Percentiles rank a stretch among this genome's conserved stretches.
Evolutionary conservation across 2,113 vertebrate genomes (phyloP).

Genomic region (Urocitellus parryii): DNA sequence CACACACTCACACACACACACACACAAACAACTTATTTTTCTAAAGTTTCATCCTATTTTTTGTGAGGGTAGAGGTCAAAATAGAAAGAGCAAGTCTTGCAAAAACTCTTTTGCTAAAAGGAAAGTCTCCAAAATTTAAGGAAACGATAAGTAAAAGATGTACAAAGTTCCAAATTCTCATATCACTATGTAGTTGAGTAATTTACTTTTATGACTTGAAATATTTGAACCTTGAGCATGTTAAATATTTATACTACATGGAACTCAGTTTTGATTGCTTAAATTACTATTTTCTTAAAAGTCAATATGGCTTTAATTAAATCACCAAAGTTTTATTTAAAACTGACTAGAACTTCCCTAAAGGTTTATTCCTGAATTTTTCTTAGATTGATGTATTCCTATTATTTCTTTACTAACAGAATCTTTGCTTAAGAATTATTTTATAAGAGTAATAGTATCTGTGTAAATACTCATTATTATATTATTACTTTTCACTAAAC

Average conservation of each 20-base stretch:
- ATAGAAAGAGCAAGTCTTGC: not conserved
- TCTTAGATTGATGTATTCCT: slow-evolving; percentile 19
- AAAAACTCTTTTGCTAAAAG: slow-evolving; percentile 52
- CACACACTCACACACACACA: not conserved
- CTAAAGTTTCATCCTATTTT: not conserved
- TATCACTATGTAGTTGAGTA: slow-evolving; percentile 26
- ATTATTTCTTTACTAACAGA: slow-evolving; percentile 31
- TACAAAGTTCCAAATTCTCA: slow-evolving; percentile 12
- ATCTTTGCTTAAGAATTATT: slow-evolving; percentile 48
- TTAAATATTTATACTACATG: slow-evolving; percentile 64
- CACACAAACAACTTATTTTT: slow-evolving; percentile 37
- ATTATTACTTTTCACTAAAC: slow-evolving; percentile 24
- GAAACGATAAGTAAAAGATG: slow-evolving; percentile 41
- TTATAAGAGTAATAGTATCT: not conserved
- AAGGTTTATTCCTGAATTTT: slow-evolving; percentile 52
- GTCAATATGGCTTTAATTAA: slow-evolving; percentile 48
- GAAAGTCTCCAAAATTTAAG: slow-evolving; percentile 18
- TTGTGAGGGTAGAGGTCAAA: slow-evolving; percentile 58
- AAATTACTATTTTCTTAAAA: slow-evolving; percentile 71
- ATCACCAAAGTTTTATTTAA: slow-evolving; percentile 52
- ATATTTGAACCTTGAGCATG: slow-evolving; percentile 54
- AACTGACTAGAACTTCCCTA: not conserved
- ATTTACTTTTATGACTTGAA: slow-evolving; percentile 65
- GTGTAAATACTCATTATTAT: slow-evolving; percentile 29
- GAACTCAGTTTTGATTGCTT: slow-evolving; percentile 52